phyloP scores from a whole-genome alignment of 1,140 invertebrate species.

The Bombus turneri region DNA sequence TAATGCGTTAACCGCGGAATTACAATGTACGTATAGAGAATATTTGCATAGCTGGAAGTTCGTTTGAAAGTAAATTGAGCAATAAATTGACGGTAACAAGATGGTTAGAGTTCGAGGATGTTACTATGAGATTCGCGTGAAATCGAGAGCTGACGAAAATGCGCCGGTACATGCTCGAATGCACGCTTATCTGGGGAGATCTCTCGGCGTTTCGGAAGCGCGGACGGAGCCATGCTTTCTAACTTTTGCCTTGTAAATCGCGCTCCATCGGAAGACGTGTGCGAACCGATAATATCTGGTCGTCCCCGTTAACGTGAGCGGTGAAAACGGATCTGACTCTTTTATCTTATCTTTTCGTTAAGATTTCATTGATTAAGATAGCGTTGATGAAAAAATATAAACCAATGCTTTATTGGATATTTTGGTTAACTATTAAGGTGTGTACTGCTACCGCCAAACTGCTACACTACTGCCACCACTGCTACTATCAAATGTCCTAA shows the following conservation, averaged over 20 bases:
- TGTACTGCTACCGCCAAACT: too few species aligned
- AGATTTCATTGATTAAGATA: background rate
- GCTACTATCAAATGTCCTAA: too few species aligned
- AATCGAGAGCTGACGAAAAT: constrained; percentile 12
- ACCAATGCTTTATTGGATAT: background rate
- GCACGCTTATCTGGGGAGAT: constrained; percentile 16
- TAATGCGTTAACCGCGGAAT: background rate
- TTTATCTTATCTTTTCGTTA: background rate
- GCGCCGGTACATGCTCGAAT: background rate
- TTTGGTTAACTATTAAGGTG: background rate
- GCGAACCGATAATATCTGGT: constrained; percentile 32
- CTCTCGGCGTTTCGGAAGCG: constrained; percentile 43
- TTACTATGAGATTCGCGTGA: background rate
- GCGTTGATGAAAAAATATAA: background rate
- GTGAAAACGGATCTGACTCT: background rate
- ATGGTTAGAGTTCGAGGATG: too few species aligned
- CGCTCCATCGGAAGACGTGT: constrained; percentile 29
- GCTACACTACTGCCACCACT: too few species aligned
- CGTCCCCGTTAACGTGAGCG: constrained; percentile 1
- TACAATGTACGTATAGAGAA: background rate
- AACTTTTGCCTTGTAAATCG: constrained; percentile 57
- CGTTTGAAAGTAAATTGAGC: background rate
- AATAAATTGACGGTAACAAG: background rate
- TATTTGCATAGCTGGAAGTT: background rate
- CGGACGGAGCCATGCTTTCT: constrained; percentile 60